Conservation (phyloP, 2,888 invertebrate species). For the Ypsolopha sequella region DNA sequence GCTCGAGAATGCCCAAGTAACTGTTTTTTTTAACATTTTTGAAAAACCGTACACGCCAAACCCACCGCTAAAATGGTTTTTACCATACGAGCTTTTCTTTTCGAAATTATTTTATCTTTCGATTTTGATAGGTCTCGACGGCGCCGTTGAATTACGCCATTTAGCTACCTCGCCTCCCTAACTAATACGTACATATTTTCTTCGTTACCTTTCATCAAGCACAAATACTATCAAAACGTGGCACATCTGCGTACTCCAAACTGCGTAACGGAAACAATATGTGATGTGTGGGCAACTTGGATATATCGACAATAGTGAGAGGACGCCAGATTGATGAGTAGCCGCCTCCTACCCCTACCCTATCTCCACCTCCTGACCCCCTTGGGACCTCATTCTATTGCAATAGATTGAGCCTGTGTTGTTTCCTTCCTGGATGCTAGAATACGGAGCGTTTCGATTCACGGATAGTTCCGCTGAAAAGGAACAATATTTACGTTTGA, state of each 20-base stretch:
- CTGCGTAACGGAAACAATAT: not conserved
- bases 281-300: slow-evolving; percentile 46
- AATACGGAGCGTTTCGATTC: not conserved
- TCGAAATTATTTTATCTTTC: too few species aligned
- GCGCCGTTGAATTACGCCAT: too few species aligned
- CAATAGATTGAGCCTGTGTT: slow-evolving; percentile 36
- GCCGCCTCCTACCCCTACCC: slow-evolving; percentile 17
- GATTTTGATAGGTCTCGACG: too few species aligned
- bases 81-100: too few species aligned
- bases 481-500: too few species aligned
- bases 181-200: too few species aligned
- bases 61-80: too few species aligned
- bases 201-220: too few species aligned
- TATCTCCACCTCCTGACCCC: slow-evolving; percentile 13
- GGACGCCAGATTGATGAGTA: slow-evolving; percentile 54
- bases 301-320: slow-evolving; percentile 42
- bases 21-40: too few species aligned
- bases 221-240: not conserved
- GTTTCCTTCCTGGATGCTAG: slow-evolving; percentile 21
- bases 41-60: too few species aligned
- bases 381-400: slow-evolving; percentile 24
- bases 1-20: too few species aligned
- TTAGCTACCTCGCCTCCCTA: too few species aligned
- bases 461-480: not conserved
- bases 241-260: not conserved